A percentile compares a stretch with the other conserved stretches of the same genome.
Conservation (phyloP, 2,113 vertebrate species). For the Labeo rohita region DNA sequence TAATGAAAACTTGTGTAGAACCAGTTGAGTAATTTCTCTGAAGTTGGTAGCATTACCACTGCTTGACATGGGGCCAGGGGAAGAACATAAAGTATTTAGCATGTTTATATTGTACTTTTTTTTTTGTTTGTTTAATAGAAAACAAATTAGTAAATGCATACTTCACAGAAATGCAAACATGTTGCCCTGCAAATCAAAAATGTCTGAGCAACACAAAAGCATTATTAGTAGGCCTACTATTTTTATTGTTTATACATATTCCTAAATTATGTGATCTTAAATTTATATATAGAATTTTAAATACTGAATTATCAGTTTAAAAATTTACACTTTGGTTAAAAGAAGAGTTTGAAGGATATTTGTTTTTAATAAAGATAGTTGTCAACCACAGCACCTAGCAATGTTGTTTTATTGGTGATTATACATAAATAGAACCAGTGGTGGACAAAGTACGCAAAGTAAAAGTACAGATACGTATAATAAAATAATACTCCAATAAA, state of each 20-base stretch:
- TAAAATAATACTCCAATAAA: too few relatives aligned
- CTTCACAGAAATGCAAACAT: neutral
- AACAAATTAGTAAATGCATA: neutral
- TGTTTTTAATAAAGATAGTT: too few relatives aligned
- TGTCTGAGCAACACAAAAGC: neutral
- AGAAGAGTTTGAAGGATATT: too few relatives aligned
- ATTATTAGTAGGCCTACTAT: neutral
- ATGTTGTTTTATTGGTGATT: too few relatives aligned
- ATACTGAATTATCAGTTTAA: too few relatives aligned
- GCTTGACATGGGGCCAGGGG: neutral
- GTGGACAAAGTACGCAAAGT: too few relatives aligned
- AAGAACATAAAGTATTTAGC: neutral
- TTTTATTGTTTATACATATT: neutral
- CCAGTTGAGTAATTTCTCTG: neutral
- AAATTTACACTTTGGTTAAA: too few relatives aligned
- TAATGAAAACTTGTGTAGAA: neutral
- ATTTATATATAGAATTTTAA: too few relatives aligned
- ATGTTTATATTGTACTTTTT: neutral
- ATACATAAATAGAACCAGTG: too few relatives aligned
- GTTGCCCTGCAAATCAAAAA: neutral
- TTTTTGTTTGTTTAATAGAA: neutral
- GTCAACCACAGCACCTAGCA: too few relatives aligned
- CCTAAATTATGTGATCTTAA: neutral
- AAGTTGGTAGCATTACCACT: neutral
- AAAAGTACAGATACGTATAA: too few relatives aligned